Evolutionary conservation across 2,888 invertebrate species (phyloP).

Genomic region (Ichneumon xanthorius): DNA sequence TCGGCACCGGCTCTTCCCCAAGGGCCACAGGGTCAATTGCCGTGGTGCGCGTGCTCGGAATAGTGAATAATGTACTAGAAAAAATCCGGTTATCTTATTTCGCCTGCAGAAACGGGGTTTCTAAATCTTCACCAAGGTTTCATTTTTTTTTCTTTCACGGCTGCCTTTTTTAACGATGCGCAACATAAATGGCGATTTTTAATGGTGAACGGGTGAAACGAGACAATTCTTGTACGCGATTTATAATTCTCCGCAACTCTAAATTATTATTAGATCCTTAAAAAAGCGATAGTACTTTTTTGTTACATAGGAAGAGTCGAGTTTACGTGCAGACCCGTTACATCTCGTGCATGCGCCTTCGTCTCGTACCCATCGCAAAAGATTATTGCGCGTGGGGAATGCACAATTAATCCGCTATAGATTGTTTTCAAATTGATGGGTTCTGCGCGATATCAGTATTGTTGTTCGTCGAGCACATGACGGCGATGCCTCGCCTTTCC

Average conservation of each 20-base stretch:
- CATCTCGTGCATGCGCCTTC: slow-evolving; percentile 3
- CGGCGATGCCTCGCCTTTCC: not conserved
- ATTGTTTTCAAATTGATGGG: not conserved
- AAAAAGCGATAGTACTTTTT: slow-evolving; percentile 27
- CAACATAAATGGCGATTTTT: not conserved
- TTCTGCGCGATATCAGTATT: slow-evolving; percentile 7
- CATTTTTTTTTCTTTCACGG: not conserved
- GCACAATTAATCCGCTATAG: slow-evolving; percentile 19
- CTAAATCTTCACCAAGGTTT: not conserved
- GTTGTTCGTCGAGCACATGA: slow-evolving; percentile 23
- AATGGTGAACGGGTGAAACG: too few species aligned
- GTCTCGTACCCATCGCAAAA: slow-evolving; percentile 9
- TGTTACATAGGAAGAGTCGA: not conserved
- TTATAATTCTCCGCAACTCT: too few species aligned
- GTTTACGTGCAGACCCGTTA: slow-evolving; percentile 5
- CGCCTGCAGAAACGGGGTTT: not conserved
- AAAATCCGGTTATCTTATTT: slow-evolving; percentile 38
- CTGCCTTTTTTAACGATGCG: not conserved
- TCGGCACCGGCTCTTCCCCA: not conserved
- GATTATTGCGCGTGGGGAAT: slow-evolving; percentile 35
- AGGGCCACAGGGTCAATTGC: slow-evolving; percentile 26
- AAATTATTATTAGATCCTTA: too few species aligned
- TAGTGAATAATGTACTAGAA: slow-evolving; percentile 10
- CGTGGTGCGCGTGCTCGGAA: not conserved
- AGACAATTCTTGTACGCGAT: too few species aligned